These are phyloP conservation scores for Pangasius djambal DNA, from an alignment of 2,797 vertebrate species.

Conservation along the genomic window DNA sequence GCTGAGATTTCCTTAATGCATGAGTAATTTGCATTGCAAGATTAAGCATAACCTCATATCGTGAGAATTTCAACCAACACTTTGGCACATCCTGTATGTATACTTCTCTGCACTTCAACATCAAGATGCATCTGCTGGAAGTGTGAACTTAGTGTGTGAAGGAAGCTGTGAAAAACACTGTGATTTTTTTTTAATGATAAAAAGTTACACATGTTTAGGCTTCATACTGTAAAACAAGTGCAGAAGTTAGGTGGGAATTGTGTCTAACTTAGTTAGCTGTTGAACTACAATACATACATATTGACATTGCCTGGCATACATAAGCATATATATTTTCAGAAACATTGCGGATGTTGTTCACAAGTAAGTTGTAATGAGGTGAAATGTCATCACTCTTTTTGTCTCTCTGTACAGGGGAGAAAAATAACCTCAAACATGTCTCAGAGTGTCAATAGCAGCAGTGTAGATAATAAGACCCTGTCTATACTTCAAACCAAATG, in stretches of 20 bases:
- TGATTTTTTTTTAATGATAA: not conserved
- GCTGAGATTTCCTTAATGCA: conserved; percentile 28
- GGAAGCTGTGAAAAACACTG: not conserved
- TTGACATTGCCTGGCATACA: not conserved
- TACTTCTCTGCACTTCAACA: not conserved
- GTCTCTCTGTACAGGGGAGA: conserved; percentile 28
- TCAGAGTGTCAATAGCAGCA: conserved; percentile 58
- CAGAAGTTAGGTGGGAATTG: not conserved
- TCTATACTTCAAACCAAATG: conserved; percentile 72
- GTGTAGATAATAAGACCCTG: conserved; percentile 81
- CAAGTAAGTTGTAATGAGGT: not conserved
- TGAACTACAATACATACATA: not conserved
- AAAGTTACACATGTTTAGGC: not conserved
- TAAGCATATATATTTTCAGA: not conserved
- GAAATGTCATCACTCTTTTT: conserved; percentile 8
- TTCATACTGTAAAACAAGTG: not conserved
- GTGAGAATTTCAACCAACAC: conserved; percentile 34
- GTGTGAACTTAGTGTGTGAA: not conserved
- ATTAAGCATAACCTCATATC: conserved; percentile 26
- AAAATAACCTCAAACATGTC: conserved; percentile 63
- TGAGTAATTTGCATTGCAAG: not conserved
- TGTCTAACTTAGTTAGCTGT: not conserved
- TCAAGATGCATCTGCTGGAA: not conserved
- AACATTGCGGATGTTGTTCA: not conserved
- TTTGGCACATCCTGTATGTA: conserved; percentile 53